A percentile compares a stretch with the other conserved stretches of the same genome.
Conservation (phyloP, 1,140 invertebrate species). For the Agraylea sexmaculata region DNA sequence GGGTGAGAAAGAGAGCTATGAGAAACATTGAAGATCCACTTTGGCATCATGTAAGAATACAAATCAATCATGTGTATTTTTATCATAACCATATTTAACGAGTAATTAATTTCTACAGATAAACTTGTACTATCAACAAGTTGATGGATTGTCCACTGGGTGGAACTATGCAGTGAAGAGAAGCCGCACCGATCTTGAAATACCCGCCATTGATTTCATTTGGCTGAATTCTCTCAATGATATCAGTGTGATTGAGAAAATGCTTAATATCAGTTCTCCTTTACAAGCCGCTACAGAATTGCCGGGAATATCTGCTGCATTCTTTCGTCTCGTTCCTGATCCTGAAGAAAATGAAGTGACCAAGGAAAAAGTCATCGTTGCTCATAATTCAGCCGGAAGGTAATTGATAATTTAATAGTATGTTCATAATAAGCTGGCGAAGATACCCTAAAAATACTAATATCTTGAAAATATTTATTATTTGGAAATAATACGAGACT, state of each 20-base stretch:
- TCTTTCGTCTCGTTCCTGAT: conserved; percentile 25
- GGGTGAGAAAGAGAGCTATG: conserved; percentile 38
- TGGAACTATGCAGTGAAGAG: conserved; percentile 53
- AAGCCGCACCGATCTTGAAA: conserved; percentile 46
- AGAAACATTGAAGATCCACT: conserved; percentile 47
- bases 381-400: conserved; percentile 43
- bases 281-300: conserved; percentile 24
- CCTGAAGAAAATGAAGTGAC: conserved; percentile 27
- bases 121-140: conserved; percentile 55
- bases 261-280: conserved; percentile 31
- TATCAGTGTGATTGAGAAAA: conserved; percentile 50
- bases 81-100: conserved; percentile 1
- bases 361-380: conserved; percentile 32
- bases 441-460: too few relatives aligned
- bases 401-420: conserved; percentile 16
- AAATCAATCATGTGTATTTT: too few relatives aligned
- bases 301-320: conserved; percentile 32
- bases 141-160: conserved; percentile 54
- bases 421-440: not conserved
- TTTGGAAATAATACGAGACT: too few relatives aligned
- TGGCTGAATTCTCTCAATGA: conserved; percentile 69
- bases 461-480: too few relatives aligned
- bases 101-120: conserved; percentile 36
- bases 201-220: conserved; percentile 52
- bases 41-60: conserved; percentile 66